Conservation (phyloP, 2,113 vertebrate genomes). For the Leiothrix lutea region DNA sequence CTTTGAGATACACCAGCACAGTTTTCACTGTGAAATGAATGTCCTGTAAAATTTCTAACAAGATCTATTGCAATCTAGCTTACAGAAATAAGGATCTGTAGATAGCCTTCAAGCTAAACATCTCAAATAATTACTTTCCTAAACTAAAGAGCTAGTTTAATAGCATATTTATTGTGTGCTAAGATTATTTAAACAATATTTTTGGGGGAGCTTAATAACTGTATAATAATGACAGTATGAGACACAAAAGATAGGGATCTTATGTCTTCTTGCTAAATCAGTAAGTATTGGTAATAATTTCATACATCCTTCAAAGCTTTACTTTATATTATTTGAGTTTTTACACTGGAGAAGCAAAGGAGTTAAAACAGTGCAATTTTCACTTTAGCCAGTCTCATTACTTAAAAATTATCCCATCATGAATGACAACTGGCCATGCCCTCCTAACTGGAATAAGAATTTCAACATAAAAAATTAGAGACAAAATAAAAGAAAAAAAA, state of each 20-base stretch:
- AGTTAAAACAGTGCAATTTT: neutral
- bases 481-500: neutral
- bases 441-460: neutral
- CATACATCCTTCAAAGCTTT: neutral
- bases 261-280: slow-evolving; percentile 41
- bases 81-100: slow-evolving; percentile 58
- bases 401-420: neutral
- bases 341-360: neutral
- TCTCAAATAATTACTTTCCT: slow-evolving; percentile 63
- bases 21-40: slow-evolving; percentile 22
- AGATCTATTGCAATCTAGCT: slow-evolving; percentile 29
- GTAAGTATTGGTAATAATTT: slow-evolving; percentile 44
- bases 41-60: slow-evolving; percentile 27
- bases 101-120: slow-evolving; percentile 60
- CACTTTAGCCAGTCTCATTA: neutral
- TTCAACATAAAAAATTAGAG: neutral
- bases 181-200: slow-evolving; percentile 69
- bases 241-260: slow-evolving; percentile 2
- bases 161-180: slow-evolving; percentile 57
- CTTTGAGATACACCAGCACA: neutral
- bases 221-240: slow-evolving; percentile 39
- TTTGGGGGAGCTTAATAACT: slow-evolving; percentile 48
- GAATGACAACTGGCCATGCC: neutral
- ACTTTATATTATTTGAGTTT: neutral
- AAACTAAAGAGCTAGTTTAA: slow-evolving; percentile 55